Base-by-base conservation (phyloP, 2,888 invertebrate genomes). In the Aethes cnicana region DNA sequence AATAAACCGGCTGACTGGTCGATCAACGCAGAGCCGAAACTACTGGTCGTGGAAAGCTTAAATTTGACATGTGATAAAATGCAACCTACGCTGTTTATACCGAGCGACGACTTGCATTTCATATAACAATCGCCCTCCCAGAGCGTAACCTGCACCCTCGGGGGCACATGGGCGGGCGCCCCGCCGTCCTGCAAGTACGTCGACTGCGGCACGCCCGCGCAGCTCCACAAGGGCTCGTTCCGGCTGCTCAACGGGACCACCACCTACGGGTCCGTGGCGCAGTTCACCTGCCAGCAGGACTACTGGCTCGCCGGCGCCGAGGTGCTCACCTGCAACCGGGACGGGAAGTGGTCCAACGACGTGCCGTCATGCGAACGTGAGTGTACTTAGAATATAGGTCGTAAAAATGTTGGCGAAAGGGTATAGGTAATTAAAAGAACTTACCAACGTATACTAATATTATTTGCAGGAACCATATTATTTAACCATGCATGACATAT, bases 331-430 rank as follows among this genome's bases (percentile, higher is more conserved):
- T 97, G 97, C 74, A 95, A 94, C 23, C 91, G 93, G 52, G 96
- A 96, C 58, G 97, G 96, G 7, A 95, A 95, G 73, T 97, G 97
- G 97, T 95, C 95, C 0, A 93, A 95, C 28, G 94, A 95, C 68
- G 93, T 95, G 39, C 96, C 97, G 0, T 91, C 94, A n/a, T 97
- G 97, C 77, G 95, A 96, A 89, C 79, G 95, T 95, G 81, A 92
- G 92, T 77, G 46, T 18, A 30, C 9, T 4, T 21, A 8, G 3
- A n/a, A n/a, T n/a, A n/a, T n/a, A n/a, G n/a, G n/a, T n/a, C n/a
- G n/a, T n/a, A n/a, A n/a, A n/a, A n/a, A n/a, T n/a, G n/a, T n/a
- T n/a, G n/a, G n/a, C n/a, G n/a, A n/a, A n/a, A n/a, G n/a, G n/a
- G n/a, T n/a, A n/a, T n/a, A n/a, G n/a, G n/a, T n/a, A n/a, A n/a